Evolutionary conservation across 2,888 invertebrate genomes (phyloP).

Genomic region (Hemaris fuciformis): DNA sequence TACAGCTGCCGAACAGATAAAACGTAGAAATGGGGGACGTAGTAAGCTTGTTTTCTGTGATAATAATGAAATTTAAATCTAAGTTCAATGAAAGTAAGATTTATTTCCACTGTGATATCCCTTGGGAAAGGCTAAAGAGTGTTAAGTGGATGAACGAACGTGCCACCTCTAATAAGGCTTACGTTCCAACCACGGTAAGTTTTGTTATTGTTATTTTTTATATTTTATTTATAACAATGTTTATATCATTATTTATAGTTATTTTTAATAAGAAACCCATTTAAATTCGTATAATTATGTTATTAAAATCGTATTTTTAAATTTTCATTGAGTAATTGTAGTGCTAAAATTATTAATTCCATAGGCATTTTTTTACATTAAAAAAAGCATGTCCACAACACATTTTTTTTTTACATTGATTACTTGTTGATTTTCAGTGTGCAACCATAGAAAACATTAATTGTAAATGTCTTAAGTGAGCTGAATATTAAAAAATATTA

Average conservation of each 20-base stretch:
- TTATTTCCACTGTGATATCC: slow-evolving; percentile 71
- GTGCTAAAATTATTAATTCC: no score
- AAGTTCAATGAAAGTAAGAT: slow-evolving; percentile 75
- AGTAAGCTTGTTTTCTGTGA: slow-evolving; percentile 77
- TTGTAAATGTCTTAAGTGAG: no score
- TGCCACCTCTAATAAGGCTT: slow-evolving; percentile 88
- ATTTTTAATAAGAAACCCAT: no score
- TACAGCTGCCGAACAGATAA: slow-evolving; percentile 41
- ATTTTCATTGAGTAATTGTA: no score
- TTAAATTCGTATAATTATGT: no score
- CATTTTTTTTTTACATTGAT: no score
- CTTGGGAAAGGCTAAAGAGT: slow-evolving; percentile 68
- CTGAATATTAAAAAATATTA: no score
- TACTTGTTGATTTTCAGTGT: no score
- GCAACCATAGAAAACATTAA: no score
- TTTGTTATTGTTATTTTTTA: background rate
- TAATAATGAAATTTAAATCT: slow-evolving; percentile 79
- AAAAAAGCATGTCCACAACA: no score
- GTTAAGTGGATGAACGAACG: slow-evolving; percentile 91
- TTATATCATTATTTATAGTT: background rate
- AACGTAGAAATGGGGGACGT: slow-evolving; percentile 73
- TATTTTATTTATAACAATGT: slow-evolving; percentile 5
- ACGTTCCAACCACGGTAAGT: slow-evolving; percentile 88
- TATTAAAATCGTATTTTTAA: no score
- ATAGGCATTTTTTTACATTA: no score